These are phyloP conservation scores for Neodontobutis hainanensis DNA, from an alignment of 2,113 vertebrate genomes.

Conservation along the genomic window DNA sequence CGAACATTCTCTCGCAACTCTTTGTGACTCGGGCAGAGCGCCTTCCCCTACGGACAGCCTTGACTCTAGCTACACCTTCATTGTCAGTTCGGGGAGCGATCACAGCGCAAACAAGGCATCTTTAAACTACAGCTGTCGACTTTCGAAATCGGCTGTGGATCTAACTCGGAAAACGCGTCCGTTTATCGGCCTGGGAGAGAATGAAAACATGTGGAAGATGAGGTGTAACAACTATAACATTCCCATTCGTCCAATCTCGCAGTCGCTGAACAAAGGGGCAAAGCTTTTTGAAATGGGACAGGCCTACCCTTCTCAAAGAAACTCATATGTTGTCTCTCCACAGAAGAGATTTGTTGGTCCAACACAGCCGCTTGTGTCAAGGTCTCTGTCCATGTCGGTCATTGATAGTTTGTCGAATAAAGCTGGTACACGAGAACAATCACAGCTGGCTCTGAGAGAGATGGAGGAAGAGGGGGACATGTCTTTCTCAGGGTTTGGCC, in stretches of 20 bases:
- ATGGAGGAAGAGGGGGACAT: slow-evolving; percentile 61
- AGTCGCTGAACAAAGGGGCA: slow-evolving; percentile 12
- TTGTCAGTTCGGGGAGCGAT: slow-evolving; percentile 72
- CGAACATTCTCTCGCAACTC: slow-evolving; percentile 64
- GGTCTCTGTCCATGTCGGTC: slow-evolving; percentile 71
- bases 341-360: slow-evolving; percentile 20
- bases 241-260: slow-evolving; percentile 24
- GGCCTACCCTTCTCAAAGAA: slow-evolving; percentile 27
- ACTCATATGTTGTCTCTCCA: slow-evolving; percentile 21
- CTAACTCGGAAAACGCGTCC: slow-evolving; percentile 66
- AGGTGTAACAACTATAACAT: slow-evolving; percentile 35
- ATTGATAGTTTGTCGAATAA: slow-evolving; percentile 63
- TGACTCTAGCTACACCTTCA: slow-evolving; percentile 82
- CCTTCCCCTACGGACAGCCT: slow-evolving; percentile 78
- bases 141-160: slow-evolving; percentile 77
- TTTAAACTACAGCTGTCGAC: slow-evolving; percentile 52
- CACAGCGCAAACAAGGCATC: slow-evolving; percentile 48
- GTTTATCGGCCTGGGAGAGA: slow-evolving; percentile 39
- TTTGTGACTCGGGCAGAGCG: slow-evolving; percentile 62
- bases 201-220: slow-evolving; percentile 44
- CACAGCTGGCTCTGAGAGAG: slow-evolving; percentile 42
- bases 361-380: slow-evolving; percentile 38
- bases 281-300: slow-evolving; percentile 30
- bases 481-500: slow-evolving; percentile 10
- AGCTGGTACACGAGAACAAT: slow-evolving; percentile 52